Conservation (phyloP, 2,888 invertebrate genomes). For the Malachius bipustulatus region DNA sequence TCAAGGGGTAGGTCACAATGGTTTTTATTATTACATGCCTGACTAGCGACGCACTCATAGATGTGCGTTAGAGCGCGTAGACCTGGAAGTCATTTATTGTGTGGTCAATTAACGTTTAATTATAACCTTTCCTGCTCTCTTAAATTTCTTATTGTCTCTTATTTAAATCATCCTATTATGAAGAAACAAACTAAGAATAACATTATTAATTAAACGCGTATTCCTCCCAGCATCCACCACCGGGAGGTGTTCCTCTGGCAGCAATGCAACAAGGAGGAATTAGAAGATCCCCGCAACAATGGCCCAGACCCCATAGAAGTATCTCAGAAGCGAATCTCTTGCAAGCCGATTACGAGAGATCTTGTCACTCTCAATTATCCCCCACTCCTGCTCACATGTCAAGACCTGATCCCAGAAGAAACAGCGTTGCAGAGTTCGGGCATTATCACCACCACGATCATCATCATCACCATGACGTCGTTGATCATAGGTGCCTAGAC, state of each 20-base stretch:
- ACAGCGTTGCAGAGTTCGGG: slow-evolving; percentile 48
- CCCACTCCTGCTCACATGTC: slow-evolving; percentile 25
- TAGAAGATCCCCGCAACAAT: slow-evolving; percentile 35
- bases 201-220: too few relatives aligned
- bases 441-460: slow-evolving; percentile 31
- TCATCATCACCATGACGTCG: slow-evolving; percentile 36
- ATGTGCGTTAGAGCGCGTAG: too few relatives aligned
- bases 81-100: too few relatives aligned
- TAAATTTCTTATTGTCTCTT: too few relatives aligned
- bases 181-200: too few relatives aligned
- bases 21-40: slow-evolving; percentile 1
- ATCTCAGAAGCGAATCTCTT: slow-evolving; percentile 80
- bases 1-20: slow-evolving; percentile 34
- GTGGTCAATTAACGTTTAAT: too few relatives aligned
- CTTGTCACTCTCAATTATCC: slow-evolving; percentile 21
- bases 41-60: too few relatives aligned
- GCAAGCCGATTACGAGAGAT: slow-evolving; percentile 43
- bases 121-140: too few relatives aligned
- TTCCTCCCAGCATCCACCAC: slow-evolving; percentile 1
- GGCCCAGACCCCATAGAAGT: slow-evolving; percentile 49
- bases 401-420: slow-evolving; percentile 40
- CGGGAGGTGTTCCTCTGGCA: slow-evolving; percentile 46
- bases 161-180: too few relatives aligned
- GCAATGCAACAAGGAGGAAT: slow-evolving; percentile 61
- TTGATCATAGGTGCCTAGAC: slow-evolving; percentile 44